Base-by-base conservation (phyloP, 2,888 invertebrate genomes). In the Bombylius major region DNA sequence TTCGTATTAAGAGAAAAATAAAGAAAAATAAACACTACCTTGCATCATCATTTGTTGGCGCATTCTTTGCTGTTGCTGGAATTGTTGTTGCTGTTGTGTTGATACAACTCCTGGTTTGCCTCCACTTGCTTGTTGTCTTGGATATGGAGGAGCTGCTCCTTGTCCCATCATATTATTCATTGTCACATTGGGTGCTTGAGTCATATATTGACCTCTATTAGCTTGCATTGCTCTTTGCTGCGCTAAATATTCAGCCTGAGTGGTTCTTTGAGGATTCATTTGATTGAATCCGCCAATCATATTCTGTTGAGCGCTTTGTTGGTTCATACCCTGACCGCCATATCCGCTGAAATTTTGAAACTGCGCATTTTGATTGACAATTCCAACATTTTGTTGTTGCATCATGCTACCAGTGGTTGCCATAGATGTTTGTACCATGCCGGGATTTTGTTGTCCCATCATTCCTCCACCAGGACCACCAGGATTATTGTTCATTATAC, bases 141-240 rank as follows among this genome's bases (percentile, higher is more conserved):
- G 83, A 73, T 90, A 90, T 0, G 89, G 87, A 2, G 89, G 87
- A 12, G 88, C 87, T 1, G 87, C 85, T 9, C 86, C 87, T 14
- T 73, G 75, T 5, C 60, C 67, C 67, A 72, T 70, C 69, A 75
- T 75, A 55, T 69, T 74, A 54, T 84, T 85, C 90, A 90, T 90
- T 1, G 89, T 89, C 3, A 90, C 90, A 69, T 90, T 91, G 3
- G 90, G 89, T 5, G 89, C 86, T 76, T 86, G 78, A 68, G 68
- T 70, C 67, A 74, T 71, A 54, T 72, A 74, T 57, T 75, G 73
- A 0, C 69, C 68, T 4, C 75, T 67, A 64, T 70, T 73, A 11
- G 67, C 69, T 64, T 70, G 69, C n/a, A 63, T 61, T 4, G 66
- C 66, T 3, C 69, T 67, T 48, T 68, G 70, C 32, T 66, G 68